These are phyloP conservation scores for Catocala nupta DNA, from an alignment of 2,888 invertebrate species.

Conservation along the genomic window DNA sequence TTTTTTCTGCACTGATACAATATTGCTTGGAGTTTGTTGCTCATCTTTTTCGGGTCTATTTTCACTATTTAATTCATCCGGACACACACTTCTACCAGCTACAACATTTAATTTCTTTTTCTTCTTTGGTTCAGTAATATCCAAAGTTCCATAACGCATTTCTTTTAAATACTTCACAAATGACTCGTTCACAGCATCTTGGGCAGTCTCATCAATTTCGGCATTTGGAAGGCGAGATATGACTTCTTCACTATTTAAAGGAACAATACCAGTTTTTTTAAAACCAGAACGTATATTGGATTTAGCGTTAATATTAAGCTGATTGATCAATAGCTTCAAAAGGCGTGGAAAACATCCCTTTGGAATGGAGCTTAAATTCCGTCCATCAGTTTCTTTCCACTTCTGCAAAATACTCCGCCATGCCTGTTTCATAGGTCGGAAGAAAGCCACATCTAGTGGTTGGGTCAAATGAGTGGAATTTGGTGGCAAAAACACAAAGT, in stretches of 20 bases:
- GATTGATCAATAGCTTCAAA: too few relatives aligned
- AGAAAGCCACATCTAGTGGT: slow-evolving; percentile 41
- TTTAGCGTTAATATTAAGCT: not conserved
- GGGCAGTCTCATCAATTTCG: slow-evolving; percentile 15
- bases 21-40: too few relatives aligned
- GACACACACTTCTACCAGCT: too few relatives aligned
- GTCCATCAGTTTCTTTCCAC: slow-evolving; percentile 44
- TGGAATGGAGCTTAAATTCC: too few relatives aligned
- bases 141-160: slow-evolving; percentile 27
- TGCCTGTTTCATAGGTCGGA: slow-evolving; percentile 53
- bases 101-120: too few relatives aligned
- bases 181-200: slow-evolving; percentile 25
- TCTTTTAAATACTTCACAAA: slow-evolving; percentile 26
- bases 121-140: slow-evolving; percentile 20
- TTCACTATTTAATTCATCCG: too few relatives aligned
- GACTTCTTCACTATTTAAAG: slow-evolving; percentile 27
- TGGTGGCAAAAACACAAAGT: slow-evolving; percentile 61
- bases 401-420: slow-evolving; percentile 49
- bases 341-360: too few relatives aligned
- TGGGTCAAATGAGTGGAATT: slow-evolving; percentile 57
- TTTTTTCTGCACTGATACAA: too few relatives aligned
- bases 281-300: slow-evolving; percentile 37
- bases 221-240: slow-evolving; percentile 21
- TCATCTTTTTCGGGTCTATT: too few relatives aligned
- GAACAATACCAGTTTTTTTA: slow-evolving; percentile 33